Percentiles rank a stretch among this genome's conserved stretches.
These are phyloP conservation scores for Drosophila insularis DNA, from an alignment of 1,140 invertebrate species.

Conservation along the genomic window DNA sequence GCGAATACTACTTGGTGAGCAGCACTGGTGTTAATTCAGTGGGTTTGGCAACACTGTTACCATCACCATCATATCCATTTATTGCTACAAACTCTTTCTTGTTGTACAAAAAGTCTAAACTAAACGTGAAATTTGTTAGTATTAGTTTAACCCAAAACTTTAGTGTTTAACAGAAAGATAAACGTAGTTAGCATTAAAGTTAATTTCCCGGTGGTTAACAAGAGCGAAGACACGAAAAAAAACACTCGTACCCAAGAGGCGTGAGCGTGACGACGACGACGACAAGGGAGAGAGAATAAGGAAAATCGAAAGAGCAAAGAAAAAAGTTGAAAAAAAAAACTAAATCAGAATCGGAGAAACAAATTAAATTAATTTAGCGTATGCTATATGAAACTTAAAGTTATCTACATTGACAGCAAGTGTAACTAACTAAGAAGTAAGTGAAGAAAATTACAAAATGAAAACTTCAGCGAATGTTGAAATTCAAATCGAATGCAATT, in stretches of 20 bases:
- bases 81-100: slow-evolving; percentile 54
- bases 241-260: slow-evolving; percentile 40
- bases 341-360: slow-evolving; percentile 9
- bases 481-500: slow-evolving; percentile 22
- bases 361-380: slow-evolving; percentile 17
- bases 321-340: neutral
- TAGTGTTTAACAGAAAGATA: slow-evolving; percentile 70
- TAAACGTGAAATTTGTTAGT: slow-evolving; percentile 41
- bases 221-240: slow-evolving; percentile 51
- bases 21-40: neutral
- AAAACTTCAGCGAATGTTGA: slow-evolving; percentile 35
- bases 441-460: neutral
- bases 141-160: slow-evolving; percentile 40
- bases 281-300: slow-evolving; percentile 25
- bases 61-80: slow-evolving; percentile 30
- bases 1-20: neutral
- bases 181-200: slow-evolving; percentile 72
- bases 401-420: slow-evolving; percentile 12
- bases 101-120: slow-evolving; percentile 47
- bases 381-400: slow-evolving; percentile 1
- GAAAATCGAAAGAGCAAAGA: slow-evolving; percentile 8
- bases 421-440: slow-evolving; percentile 8
- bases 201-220: slow-evolving; percentile 59
- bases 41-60: slow-evolving; percentile 2
- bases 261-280: slow-evolving; percentile 48